Evolutionary conservation across 2,888 invertebrate species (phyloP), one percentile per base, ranked within the genome.

Genomic region (Leptinotarsa juncta): DNA sequence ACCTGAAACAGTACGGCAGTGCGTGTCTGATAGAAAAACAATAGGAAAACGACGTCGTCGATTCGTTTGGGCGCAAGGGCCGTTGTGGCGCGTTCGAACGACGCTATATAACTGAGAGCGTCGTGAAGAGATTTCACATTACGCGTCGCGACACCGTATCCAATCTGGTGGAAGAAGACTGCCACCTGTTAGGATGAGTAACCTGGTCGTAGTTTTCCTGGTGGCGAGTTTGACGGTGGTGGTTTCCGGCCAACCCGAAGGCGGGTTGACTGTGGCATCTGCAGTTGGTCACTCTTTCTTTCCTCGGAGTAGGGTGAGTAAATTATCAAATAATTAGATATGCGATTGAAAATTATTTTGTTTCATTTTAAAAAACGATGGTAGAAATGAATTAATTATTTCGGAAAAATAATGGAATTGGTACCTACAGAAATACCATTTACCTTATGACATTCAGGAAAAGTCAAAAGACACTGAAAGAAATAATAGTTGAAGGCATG

Each of bases 41-140:
- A 72, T 69, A 71, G 49, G 32, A 50, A 62, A 26, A 26, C 32
- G 62, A 16, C 62, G 62, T 26, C 42, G 62, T 15, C 57, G 57
- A 62, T 62, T 7, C 10, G 62, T 14, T 74, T 75, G 76, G 80
- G 83, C 83, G 84, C 83, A 81, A 83, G 83, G 83, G 82, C 82
- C 79, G 82, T 80, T 79, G 77, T 78, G 77, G 75, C 79, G 80
- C 79, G 78, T 62, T 62, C 62, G 62, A 32, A 72, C 68, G 81
- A 78, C 82, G 82, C 82, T 85, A 85, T 85, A 84, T 83, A 85
- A 82, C 84, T 80, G 75, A 80, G 82, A 77, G 76, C 80, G 81
- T 78, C 78, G 81, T 76, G 69, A 72, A 79, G 73, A 78, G 77
- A 79, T 78, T 77, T 81, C 84, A 83, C 81, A 84, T 81, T 81